Base-by-base conservation (phyloP, 1,140 invertebrate species). In the Drosophila nigromelanica region DNA sequence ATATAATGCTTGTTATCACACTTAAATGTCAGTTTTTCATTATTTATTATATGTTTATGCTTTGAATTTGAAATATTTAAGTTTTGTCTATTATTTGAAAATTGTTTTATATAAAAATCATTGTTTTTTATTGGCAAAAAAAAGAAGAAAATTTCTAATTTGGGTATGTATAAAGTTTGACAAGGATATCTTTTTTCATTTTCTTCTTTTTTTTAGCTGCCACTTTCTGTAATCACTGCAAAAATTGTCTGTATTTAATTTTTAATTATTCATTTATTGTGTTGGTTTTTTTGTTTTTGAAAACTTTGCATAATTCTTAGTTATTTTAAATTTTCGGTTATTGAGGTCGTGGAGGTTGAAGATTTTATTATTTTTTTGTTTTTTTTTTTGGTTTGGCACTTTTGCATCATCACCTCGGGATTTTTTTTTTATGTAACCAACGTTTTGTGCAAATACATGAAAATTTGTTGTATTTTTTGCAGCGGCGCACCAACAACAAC, bases 81-180 rank as follows among this genome's bases (percentile, higher is more conserved):
- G 52, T 47, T 43, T 51, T 55, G 18, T n/a, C 24, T 51, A 52
- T 66, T 30, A 35, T 8, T 11, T 18, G 4, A 27, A 27, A 27
- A 27, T 43, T n/a, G 4, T 40, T 14, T 56, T 42, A 5, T 5
- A 12, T 56, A 27, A 10, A 24, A 14, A 5, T 45, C 10, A 58
- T 43, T 14, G 10, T 52, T 35, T 42, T 35, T 35, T 43, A 18
- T 42, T 37, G n/a, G 33, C 8, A n/a, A 78, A 37, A 45, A 74
- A 14, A 76, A 80, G 73, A 14, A 74, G 73, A 78, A 87, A 86
- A 78, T 70, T 80, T 80, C 78, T 63, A 86, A 80, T 60, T 85
- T 67, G 45, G 60, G 80, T 85, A 80, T 90, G 89, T 90, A 90
- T 81, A 90, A 72, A 81, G 71, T 54, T 56, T n/a, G n/a, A n/a